Base-by-base conservation (phyloP, 2,797 vertebrate genomes). In the Pterois miles region DNA sequence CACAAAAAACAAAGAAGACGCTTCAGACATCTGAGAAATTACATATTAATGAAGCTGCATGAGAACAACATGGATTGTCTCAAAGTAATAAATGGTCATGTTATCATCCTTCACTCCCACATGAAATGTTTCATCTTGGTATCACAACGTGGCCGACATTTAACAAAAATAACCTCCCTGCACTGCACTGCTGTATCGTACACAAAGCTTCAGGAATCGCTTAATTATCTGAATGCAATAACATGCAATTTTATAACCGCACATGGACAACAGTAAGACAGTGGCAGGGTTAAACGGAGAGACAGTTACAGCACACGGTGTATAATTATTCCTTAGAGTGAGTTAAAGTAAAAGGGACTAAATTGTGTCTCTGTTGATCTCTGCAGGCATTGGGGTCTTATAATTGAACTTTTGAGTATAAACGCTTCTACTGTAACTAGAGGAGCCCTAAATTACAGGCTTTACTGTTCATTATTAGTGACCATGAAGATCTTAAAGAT, bases 1-100 rank as follows among this genome's bases (percentile, higher is more conserved):
- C 48, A 54, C 0, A 4, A 83, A 64, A 64, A 78, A 73, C 56
- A 68, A 76, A 80, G 40, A 80, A 29, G 23, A 71, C 23, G 52
- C 67, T 73, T 52, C 46, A 31, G 50, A 76, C 40, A 68, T 76
- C 38, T 33, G 68, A 62, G 33, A 74, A 62, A 76, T 14, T 59
- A 20, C 22, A 56, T 66, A 71, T 64, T 8, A 76, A 68, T 60
- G 70, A 80, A 59, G 29, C 29, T 31, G 46, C 31, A 25, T 40
- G 34, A 70, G 27, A 74, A 3, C 1, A 6, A 25, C 34, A 6
- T 36, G 9, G 48, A 74, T 52, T 53, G 60, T 53, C 71, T 54
- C 20, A 62, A 5, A 68, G 62, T n/a, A 71, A 62, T n/a, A 65
- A 31, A 52, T 33, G 54, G 14, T 43, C 4, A 5, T n/a, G 25